phyloP scores from a whole-genome alignment of 2,888 invertebrate genomes.

The Disparrhopalites patrizii region DNA sequence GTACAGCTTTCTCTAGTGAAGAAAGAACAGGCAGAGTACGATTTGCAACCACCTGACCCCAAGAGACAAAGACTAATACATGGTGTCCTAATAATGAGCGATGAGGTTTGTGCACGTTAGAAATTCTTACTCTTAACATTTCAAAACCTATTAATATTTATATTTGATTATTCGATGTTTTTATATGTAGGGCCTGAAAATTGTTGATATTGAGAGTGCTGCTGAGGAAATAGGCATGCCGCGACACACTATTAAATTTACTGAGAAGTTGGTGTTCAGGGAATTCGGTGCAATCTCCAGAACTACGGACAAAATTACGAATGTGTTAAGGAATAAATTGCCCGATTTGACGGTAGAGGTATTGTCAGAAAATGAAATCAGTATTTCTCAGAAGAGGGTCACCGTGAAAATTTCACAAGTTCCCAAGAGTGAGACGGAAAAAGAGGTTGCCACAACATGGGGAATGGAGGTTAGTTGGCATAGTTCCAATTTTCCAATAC shows the following conservation, averaged over 20 bases:
- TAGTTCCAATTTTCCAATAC: neutral
- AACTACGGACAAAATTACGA: constrained; percentile 39
- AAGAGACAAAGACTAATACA: constrained; percentile 82
- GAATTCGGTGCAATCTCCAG: constrained; percentile 44
- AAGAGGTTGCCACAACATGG: constrained; percentile 89
- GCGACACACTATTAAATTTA: constrained; percentile 69
- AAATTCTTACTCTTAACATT: neutral
- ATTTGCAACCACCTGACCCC: constrained; percentile 78
- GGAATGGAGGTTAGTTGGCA: constrained; percentile 62
- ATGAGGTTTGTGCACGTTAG: constrained; percentile 58
- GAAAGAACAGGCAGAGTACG: constrained; percentile 70
- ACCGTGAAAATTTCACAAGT: constrained; percentile 46
- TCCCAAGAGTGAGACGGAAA: constrained; percentile 61
- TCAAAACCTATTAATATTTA: constrained; percentile 11
- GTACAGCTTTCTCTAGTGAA: constrained; percentile 77
- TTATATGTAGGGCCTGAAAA: constrained; percentile 62
- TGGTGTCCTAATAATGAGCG: constrained; percentile 84
- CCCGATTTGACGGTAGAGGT: constrained; percentile 79
- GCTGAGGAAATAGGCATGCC: constrained; percentile 77
- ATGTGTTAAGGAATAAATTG: constrained; percentile 49
- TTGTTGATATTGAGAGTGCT: constrained; percentile 85
- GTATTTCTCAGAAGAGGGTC: constrained; percentile 61
- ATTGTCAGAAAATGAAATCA: constrained; percentile 86
- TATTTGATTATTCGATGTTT: constrained; percentile 3
- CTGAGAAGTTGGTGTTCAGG: constrained; percentile 51